Base-by-base conservation (phyloP, 2,113 vertebrate genomes). In the Lipotes vexillifer region DNA sequence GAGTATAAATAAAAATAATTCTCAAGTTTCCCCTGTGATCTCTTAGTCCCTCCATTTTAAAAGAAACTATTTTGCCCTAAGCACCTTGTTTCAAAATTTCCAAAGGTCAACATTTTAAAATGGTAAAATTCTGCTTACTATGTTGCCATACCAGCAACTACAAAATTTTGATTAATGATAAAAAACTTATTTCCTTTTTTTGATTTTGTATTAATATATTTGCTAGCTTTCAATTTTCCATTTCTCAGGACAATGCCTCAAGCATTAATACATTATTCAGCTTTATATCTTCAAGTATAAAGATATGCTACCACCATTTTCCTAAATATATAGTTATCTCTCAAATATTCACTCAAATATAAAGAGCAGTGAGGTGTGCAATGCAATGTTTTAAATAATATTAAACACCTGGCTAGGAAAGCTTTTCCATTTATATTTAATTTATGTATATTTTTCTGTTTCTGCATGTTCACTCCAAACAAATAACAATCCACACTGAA, bases 241-340 rank as follows among this genome's bases (percentile, higher is more conserved):
- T 83, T 93, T 55, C 17, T 95, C 31, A 84, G 74, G 68, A 83
- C 41, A 83, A 57, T 90, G 87, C 78, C 94, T 97, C 41, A 97
- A 95, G 80, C 52, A 69, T 68, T 92, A 93, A 93, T 90, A 83
- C 13, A 90, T 93, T 97, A 92, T 90, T 94, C 68, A 95, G 38
- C 21, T 96, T 65, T 94, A 38, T 55, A 52, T 90, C 9, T 88
- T 71, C 44, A 90, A 88, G 17, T 88, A 81, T 44, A 18, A 96
- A 93, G 86, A 89, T 14, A 49, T 94, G 83, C 33, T 89, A 27
- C 44, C 8, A 36, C 14, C 4, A 52, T 86, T 95, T 96, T 72
- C 49, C 31, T 88, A 80, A 74, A 80, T 59, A 33, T 31, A 36
- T 84, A 65, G 29, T 75, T 92, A 85, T 52, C 13, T 77, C n/a